Evolutionary conservation across 2,797 vertebrate species (phyloP), one percentile per base, ranked within the genome.

Genomic region (Percopsis omiscomaycus): DNA sequence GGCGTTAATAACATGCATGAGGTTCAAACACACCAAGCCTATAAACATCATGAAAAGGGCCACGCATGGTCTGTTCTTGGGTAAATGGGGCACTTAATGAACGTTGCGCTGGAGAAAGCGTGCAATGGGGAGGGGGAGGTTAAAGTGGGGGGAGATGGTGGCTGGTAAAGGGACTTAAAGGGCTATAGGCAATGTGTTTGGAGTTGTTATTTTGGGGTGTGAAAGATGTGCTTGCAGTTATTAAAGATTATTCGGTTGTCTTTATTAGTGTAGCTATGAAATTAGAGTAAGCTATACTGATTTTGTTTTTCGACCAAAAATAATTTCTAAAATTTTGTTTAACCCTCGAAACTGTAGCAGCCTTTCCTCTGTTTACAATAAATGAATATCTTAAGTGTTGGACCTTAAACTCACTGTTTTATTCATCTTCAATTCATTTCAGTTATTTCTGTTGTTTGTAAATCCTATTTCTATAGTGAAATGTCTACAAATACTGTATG

Each of bases 31-130:
- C 63, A 71, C 48, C 47, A 51, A 69, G n/a, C 37, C 44, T 55
- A 70, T 79, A 74, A 75, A 77, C 57, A 46, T 59, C 57, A 73
- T 76, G 68, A 81, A 81, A 79, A 63, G 57, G 70, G 46, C 29
- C 63, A 64, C 64, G 61, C 60, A 58, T 54, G 49, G 44, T 45
- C 55, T 83, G 51, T 44, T 44, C 55, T 77, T 56, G 58, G 70
- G 50, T 84, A 82, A 89, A 91, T 84, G 68, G 63, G 57, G 64
- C 84, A 78, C 67, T 73, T 88, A 88, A 90, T 87, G 79, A 79
- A 65, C 14, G 54, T 81, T 71, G 74, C 75, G 71, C 50, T 54
- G 28, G 46, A 28, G 14, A 3, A 22, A 37, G 13, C 13, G 44
- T 71, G 63, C 56, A 29, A 42, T 64, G 69, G 42, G n/a, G n/a